Percentiles rank a stretch among this genome's conserved stretches.
These are phyloP conservation scores for Paracyprichromis sp. DNA, from an alignment of 2,113 vertebrate species.

Conservation along the genomic window DNA sequence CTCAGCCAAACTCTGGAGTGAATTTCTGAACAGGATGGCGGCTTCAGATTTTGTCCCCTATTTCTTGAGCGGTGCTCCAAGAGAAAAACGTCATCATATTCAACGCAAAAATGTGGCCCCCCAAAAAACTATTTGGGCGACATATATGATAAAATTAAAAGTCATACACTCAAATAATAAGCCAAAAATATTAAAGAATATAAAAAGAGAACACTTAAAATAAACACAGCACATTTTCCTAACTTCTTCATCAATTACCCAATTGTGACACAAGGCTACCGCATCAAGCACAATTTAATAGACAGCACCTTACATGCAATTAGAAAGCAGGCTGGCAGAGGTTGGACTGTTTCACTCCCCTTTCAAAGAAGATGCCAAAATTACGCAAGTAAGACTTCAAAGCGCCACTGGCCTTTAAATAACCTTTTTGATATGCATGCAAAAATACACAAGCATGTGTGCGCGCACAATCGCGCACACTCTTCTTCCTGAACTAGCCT, in stretches of 20 bases:
- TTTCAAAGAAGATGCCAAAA: slow-evolving; percentile 2
- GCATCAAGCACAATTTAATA: background rate
- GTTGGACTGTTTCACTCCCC: background rate
- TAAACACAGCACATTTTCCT: background rate
- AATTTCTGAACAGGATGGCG: background rate
- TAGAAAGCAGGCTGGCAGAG: background rate
- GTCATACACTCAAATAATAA: background rate
- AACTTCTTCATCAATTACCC: background rate
- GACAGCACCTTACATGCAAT: background rate
- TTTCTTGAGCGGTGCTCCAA: background rate
- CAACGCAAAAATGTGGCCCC: background rate
- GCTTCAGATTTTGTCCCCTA: background rate
- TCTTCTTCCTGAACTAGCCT: background rate
- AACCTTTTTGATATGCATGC: slow-evolving; percentile 33
- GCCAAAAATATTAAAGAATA: background rate
- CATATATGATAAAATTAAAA: background rate
- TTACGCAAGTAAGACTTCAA: background rate
- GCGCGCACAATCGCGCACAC: background rate
- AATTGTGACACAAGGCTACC: background rate
- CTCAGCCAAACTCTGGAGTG: background rate
- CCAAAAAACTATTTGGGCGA: background rate
- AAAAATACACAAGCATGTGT: background rate
- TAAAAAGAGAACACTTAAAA: background rate
- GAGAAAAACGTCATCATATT: background rate
- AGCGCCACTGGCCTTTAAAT: slow-evolving; percentile 33